Evolutionary conservation across 2,888 invertebrate genomes (phyloP).

Genomic region (Synergus laeviventris): DNA sequence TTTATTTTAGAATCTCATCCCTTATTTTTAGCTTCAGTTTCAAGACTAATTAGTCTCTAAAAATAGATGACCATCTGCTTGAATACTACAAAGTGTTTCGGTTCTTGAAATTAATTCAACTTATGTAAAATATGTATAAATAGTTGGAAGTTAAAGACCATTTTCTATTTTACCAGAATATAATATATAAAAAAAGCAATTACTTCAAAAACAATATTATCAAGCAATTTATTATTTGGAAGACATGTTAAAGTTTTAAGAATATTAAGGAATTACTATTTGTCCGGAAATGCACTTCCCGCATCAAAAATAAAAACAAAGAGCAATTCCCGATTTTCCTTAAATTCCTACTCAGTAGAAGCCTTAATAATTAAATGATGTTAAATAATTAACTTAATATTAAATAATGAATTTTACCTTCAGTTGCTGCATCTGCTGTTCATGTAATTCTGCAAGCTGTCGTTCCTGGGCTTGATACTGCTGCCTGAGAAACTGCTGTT

Average conservation of each 20-base stretch:
- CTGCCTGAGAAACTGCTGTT: conserved; percentile 93
- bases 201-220: too few relatives aligned
- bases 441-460: conserved; percentile 92
- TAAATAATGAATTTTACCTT: conserved; percentile 79
- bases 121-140: not conserved
- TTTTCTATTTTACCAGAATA: too few relatives aligned
- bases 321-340: too few relatives aligned
- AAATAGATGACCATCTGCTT: conserved; percentile 22
- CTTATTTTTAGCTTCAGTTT: conserved; percentile 20
- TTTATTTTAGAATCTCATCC: conserved; percentile 8
- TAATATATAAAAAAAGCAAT: too few relatives aligned
- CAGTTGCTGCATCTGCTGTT: conserved; percentile 92
- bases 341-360: too few relatives aligned
- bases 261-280: too few relatives aligned
- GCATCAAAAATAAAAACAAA: too few relatives aligned
- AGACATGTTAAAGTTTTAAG: too few relatives aligned
- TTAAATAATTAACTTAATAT: not conserved
- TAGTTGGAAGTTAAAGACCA: not conserved
- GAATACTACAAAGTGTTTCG: conserved; percentile 1
- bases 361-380: not conserved
- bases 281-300: too few relatives aligned
- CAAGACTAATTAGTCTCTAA: conserved; percentile 15
- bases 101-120: not conserved
- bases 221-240: too few relatives aligned
- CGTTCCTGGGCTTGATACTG: conserved; percentile 95